A percentile compares a stretch with the other conserved stretches of the same genome.
These are phyloP conservation scores for Sciaenops ocellatus DNA, from an alignment of 2,797 vertebrate species.

Conservation along the genomic window DNA sequence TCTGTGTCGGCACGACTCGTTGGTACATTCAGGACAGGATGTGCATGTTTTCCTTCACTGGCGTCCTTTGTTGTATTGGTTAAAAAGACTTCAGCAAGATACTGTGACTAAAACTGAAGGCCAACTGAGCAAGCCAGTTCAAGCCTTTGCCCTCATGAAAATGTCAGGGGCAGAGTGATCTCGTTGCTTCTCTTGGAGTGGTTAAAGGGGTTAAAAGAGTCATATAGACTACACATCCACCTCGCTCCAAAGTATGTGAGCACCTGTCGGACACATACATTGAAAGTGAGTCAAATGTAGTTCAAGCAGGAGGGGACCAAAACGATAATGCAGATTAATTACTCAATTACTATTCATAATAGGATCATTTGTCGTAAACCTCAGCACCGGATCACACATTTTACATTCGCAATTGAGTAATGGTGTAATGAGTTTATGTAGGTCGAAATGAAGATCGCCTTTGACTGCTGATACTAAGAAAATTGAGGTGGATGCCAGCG, in stretches of 20 bases:
- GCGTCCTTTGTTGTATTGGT: conserved; percentile 16
- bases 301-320: neutral
- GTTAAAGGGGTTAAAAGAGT: conserved; percentile 18
- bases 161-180: conserved; percentile 12
- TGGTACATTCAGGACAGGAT: conserved; percentile 37
- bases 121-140: conserved; percentile 31
- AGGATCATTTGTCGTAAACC: conserved; percentile 1
- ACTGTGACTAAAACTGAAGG: conserved; percentile 46
- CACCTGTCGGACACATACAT: neutral
- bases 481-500: neutral
- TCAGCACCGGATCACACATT: neutral
- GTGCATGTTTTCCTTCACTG: conserved; percentile 33
- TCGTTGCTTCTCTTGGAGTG: neutral
- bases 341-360: neutral
- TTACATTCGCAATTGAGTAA: neutral
- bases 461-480: conserved; percentile 2
- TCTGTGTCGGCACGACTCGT: neutral
- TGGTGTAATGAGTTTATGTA: neutral
- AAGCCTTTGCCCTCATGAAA: neutral
- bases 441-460: neutral
- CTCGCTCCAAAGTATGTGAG: conserved; percentile 3
- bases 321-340: neutral
- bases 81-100: conserved; percentile 10
- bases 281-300: conserved; percentile 1
- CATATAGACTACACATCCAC: conserved; percentile 4